Evolutionary conservation across 2,888 invertebrate species (phyloP), one percentile per base, ranked within the genome.

Genomic region (Ramazzottius varieornatus): DNA sequence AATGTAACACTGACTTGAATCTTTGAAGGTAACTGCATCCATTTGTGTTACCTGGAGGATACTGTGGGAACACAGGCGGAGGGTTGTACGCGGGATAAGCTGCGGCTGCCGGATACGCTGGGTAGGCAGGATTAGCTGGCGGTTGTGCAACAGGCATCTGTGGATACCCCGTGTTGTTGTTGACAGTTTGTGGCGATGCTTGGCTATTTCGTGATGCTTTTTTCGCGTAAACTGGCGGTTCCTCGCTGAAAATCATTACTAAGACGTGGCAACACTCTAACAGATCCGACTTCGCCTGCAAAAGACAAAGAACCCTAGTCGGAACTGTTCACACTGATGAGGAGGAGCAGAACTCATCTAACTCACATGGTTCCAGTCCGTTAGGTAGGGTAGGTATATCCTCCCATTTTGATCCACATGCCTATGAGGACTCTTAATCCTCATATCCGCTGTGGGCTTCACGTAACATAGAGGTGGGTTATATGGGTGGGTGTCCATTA

Each of bases 401-500:
- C 90, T 90, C 40, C 98, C 98, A 78, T 86, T 90, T 72, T 85
- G 85, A 76, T 96, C 94, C 4, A 98, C 93, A 77, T 85, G 89
- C 78, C 85, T 84, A 16, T 20, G 8, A n/a, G 93, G 93, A 24
- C 88, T 85, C 79, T 90, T 93, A 68, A 99, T 92, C 68, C 84
- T 83, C 96, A 98, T 98, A 70, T 87, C 88, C 34, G 84, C 73
- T 2, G 98, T 98, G 13, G 98, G 98, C 76, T 84, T 87, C 0
- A 98, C 94, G 72, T 75, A 81, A 63, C 80, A 80, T 78, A 96
- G 84, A 0, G 98, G 98, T 40, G 94, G 90, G 78, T 91, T 88
- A 74, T 86, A 84, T 0, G 98, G 98, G 80, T 98, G 92, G 1
- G 92, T 93, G 73, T 96, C 92, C 84, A 91, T 86, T 65, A 98